Percentiles rank a stretch among this genome's conserved stretches.
phyloP scores from a whole-genome alignment of 2,888 invertebrate species.

The Nomada fabriciana region DNA sequence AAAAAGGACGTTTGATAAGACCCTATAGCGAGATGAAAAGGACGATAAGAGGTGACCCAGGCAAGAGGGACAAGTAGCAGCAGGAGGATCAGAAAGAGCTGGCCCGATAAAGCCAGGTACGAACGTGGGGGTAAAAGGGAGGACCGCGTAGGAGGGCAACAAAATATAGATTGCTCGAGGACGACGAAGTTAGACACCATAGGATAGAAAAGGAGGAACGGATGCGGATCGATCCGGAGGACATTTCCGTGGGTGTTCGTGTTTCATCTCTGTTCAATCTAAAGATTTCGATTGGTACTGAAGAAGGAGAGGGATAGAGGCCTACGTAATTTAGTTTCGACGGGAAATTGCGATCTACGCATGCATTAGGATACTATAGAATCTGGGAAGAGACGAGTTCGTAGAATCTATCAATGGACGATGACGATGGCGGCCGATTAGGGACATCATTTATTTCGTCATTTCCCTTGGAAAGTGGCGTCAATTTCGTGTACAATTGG shows the following conservation, averaged over 20 bases:
- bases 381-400: no score
- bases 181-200: slow-evolving; percentile 7
- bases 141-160: slow-evolving; percentile 33
- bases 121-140: slow-evolving; percentile 29
- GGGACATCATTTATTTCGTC: slow-evolving; percentile 22
- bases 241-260: slow-evolving; percentile 44
- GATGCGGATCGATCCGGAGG: slow-evolving; percentile 67
- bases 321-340: slow-evolving; percentile 39
- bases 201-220: slow-evolving; percentile 35
- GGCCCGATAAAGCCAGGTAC: slow-evolving; percentile 23
- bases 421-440: slow-evolving; percentile 20
- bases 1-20: slow-evolving; percentile 2
- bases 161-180: slow-evolving; percentile 46
- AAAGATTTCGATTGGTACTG: background rate
- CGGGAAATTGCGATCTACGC: slow-evolving; percentile 45
- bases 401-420: background rate
- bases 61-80: slow-evolving; percentile 6
- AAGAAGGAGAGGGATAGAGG: background rate
- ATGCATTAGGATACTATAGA: slow-evolving; percentile 11
- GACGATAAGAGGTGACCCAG: slow-evolving; percentile 4
- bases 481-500: slow-evolving; percentile 40
- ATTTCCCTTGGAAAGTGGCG: slow-evolving; percentile 39
- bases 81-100: background rate
- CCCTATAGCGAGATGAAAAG: slow-evolving; percentile 5
- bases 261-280: slow-evolving; percentile 19